These are phyloP conservation scores for Embidobia sp. DNA, from an alignment of 2,888 invertebrate genomes.

Conservation along the genomic window DNA sequence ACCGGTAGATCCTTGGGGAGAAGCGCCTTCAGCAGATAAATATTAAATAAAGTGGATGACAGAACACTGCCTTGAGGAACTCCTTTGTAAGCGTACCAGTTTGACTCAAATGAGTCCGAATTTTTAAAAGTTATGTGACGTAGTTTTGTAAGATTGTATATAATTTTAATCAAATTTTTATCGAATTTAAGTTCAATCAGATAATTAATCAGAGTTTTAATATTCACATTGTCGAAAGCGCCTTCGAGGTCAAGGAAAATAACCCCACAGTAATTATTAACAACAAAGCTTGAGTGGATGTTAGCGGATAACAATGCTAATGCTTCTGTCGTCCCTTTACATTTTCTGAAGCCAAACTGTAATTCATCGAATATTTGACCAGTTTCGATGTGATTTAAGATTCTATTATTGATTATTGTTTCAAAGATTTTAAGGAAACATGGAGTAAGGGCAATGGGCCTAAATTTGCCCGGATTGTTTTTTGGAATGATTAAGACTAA, in stretches of 20 bases:
- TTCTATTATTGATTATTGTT: not conserved
- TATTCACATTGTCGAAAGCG: constrained; percentile 11
- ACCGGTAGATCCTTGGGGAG: not conserved
- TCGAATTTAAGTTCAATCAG: not conserved
- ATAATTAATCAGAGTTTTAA: no score
- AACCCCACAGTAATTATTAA: not conserved
- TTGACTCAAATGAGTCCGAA: no score
- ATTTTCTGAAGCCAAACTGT: no score
- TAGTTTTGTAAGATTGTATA: not conserved
- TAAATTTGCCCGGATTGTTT: no score
- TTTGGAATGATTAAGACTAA: no score
- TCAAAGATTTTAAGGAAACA: no score
- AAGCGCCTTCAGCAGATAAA: not conserved
- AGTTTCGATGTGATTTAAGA: no score
- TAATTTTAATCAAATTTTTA: not conserved
- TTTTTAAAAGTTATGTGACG: constrained; percentile 6
- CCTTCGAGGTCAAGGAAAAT: constrained; percentile 8
- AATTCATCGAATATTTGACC: no score
- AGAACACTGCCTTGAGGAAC: constrained; percentile 1
- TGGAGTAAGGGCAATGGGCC: no score
- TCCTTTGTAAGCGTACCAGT: not conserved
- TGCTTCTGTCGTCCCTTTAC: no score
- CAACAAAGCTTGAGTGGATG: not conserved
- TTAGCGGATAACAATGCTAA: no score
- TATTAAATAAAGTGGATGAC: not conserved